Base-by-base conservation (phyloP, 2,797 vertebrate genomes). In the Anguilla pacifica region DNA sequence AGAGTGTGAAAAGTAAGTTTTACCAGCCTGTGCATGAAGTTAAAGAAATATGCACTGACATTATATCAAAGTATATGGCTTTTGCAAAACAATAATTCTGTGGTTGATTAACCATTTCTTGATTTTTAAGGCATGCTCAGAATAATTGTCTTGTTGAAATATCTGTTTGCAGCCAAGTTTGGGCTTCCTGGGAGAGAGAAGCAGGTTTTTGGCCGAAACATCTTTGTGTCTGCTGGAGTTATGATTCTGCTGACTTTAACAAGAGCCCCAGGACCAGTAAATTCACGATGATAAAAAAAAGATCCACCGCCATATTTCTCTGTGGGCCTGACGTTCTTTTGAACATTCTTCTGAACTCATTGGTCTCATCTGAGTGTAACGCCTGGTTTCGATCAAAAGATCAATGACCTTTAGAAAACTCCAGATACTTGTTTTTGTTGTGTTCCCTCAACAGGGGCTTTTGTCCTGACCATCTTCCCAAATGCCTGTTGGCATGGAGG, bases 211-310 rank as follows among this genome's bases (percentile, higher is more conserved):
- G 61, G 64, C 64, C 64, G n/a, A 28, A 67, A 61, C 17, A 15
- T 61, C 22, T 61, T 17, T 64, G 59, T 64, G 3, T 5, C 22
- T 64, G 59, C 59, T 25, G 19, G 59, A 25, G 59, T 64, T 28
- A 67, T n/a, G 64, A 67, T 28, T 67, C 64, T 67, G 64, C n/a
- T 67, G 64, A 67, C 25, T 67, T 67, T 67, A 67, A 67, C 64
- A 67, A 67, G 61, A 67, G 61, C 61, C n/a, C 22, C 61, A 67
- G 17, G 61, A n/a, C 25, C 61, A 28, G 25, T 67, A 67, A 67
- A 67, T 28, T 67, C 64, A 67, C 64, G n/a, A 28, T 25, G n/a
- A 67, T 67, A 43, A 43, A 43, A 43, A 67, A 67, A 67, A 28
- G 25, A 67, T 67, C 64, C 64, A 67, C 25, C 64, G 9, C 6